phyloP scores from a whole-genome alignment of 2,113 vertebrate species.

The Rhizomys pruinosus region DNA sequence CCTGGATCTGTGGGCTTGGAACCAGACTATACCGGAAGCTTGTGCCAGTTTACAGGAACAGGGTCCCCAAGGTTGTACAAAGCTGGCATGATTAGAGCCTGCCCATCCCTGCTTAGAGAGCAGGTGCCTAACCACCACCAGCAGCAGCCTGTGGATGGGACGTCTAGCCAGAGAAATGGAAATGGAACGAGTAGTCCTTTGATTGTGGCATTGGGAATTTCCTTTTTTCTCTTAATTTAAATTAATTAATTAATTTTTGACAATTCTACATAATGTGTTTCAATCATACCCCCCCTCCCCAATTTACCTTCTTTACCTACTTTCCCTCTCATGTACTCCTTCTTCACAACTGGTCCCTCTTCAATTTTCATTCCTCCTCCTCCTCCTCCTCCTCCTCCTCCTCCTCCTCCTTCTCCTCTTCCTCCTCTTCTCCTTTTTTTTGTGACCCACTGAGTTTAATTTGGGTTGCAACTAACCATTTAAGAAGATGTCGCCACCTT shows the following conservation, averaged over 20 bases:
- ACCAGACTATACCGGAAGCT: fast-evolving
- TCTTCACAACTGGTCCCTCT: background rate
- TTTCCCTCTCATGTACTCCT: background rate
- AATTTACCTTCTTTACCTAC: background rate
- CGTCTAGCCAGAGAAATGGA: background rate
- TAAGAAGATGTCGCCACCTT: background rate
- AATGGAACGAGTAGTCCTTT: background rate
- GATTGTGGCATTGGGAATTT: background rate
- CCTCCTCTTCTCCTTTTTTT: no score
- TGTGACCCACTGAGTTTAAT: background rate
- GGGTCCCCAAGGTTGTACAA: background rate
- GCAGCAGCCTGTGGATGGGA: background rate
- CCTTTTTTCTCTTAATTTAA: background rate
- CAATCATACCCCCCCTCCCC: background rate
- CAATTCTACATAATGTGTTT: background rate
- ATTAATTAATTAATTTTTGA: background rate
- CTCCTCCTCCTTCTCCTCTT: no score
- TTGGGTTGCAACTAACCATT: background rate
- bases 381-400: no score
- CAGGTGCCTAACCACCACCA: background rate
- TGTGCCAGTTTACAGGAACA: background rate
- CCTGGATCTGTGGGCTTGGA: background rate
- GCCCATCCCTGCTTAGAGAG: background rate
- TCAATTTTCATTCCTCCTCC: background rate
- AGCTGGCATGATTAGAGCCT: background rate